Evolutionary conservation across 2,888 invertebrate genomes (phyloP), one percentile per base, ranked within the genome.

Genomic region (Heteropelma amictum): DNA sequence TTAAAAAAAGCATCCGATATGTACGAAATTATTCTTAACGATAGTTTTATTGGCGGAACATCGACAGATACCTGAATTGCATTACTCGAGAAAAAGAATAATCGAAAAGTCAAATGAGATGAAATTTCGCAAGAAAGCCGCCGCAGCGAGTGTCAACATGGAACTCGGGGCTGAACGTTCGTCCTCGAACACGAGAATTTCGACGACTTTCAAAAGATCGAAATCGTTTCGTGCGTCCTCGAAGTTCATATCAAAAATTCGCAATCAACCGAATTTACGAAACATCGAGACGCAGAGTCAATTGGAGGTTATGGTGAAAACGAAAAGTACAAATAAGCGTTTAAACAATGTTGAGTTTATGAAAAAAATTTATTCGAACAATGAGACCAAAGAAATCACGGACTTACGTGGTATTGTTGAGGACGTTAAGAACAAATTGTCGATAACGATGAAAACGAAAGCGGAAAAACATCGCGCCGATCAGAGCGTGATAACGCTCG

Each of bases 211-310:
- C 71, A 89, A 88, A 53, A 81, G 87, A 51, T 87, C 87, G 14
- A 85, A 85, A 33, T 88, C 88, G n/a, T 86, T 88, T 33, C 82
- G 88, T 1, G 88, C 87, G 0, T 89, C 89, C 10, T 79, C 87
- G 21, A 84, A 84, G 69, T 79, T 89, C n/a, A 84, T 89, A 70
- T 82, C 88, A 21, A 88, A 86, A 69, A 85, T 89, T 5, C 84
- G 85, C 0, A 83, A 76, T 35, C 87, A 84, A 74, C 82, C 86
- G 47, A 85, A 78, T 30, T 61, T 81, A 1, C 49, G 67, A 0
- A 26, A 49, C 0, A 33, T 12, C 3, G 30, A 60, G 5, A 17
- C 42, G 8, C 26, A 1, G n/a, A 60, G 33, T 19, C 21, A 19
- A 10, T 6, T 45, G 10, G 54, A 56, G 1, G 19, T 54, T 10